A percentile compares a stretch with the other conserved stretches of the same genome.
Evolutionary conservation across 2,113 vertebrate species (phyloP).

Genomic region (Corythoichthys haematopterus): DNA sequence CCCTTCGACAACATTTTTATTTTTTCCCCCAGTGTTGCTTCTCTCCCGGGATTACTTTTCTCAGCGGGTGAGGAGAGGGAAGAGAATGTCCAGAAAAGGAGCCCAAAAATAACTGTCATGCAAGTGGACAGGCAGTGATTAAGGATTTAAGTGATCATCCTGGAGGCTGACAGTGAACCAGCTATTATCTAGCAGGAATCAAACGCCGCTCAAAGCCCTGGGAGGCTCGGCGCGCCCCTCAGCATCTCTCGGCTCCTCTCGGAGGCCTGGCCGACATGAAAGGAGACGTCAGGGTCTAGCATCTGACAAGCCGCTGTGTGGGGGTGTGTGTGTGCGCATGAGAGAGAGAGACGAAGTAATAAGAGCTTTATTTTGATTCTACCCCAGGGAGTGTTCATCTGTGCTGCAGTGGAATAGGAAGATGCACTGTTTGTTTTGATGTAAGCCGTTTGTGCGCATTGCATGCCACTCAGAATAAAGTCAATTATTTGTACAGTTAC

Average conservation of each 20-base stretch:
- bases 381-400: slow-evolving; percentile 74
- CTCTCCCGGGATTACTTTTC: slow-evolving; percentile 54
- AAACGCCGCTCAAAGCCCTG: slow-evolving; percentile 98
- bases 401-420: slow-evolving; percentile 70
- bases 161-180: slow-evolving; percentile 98
- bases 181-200: slow-evolving; percentile 99
- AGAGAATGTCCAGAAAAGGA: slow-evolving; percentile 68
- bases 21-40: slow-evolving; percentile 21
- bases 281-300: slow-evolving; percentile 97
- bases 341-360: slow-evolving; percentile 60
- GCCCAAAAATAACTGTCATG: slow-evolving; percentile 83
- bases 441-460: slow-evolving; percentile 45
- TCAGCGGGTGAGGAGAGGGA: slow-evolving; percentile 54
- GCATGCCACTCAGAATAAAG: slow-evolving; percentile 38
- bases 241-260: slow-evolving; percentile 67
- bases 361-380: slow-evolving; percentile 76
- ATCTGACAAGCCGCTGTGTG: slow-evolving; percentile 85
- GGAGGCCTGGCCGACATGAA: slow-evolving; percentile 92
- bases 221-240: slow-evolving; percentile 73
- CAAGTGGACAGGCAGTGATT: slow-evolving; percentile 99
- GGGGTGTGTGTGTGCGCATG: slow-evolving; percentile 13
- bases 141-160: slow-evolving; percentile 99
- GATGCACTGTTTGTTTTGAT: slow-evolving; percentile 70
- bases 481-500: slow-evolving; percentile 18
- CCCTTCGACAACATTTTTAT: slow-evolving; percentile 22